Evolutionary conservation across 2,113 vertebrate species (phyloP).

Genomic region (Malurus elegans): DNA sequence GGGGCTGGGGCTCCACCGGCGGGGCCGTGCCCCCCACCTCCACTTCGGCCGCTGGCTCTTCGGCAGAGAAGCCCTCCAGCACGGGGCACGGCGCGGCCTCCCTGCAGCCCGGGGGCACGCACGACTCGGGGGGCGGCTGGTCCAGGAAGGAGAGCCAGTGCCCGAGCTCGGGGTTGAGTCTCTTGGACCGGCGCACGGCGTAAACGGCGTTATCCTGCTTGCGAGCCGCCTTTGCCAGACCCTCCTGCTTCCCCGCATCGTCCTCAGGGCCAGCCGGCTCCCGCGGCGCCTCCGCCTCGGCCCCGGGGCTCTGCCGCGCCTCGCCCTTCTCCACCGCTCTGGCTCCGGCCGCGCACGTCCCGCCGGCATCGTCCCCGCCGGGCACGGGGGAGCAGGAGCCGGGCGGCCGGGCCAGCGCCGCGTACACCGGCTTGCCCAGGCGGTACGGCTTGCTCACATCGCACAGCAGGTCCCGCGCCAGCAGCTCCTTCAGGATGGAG

Average conservation of each 20-base stretch:
- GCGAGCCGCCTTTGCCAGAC: slow-evolving; percentile 39
- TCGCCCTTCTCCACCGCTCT: slow-evolving; percentile 30
- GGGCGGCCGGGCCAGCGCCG: slow-evolving; percentile 46
- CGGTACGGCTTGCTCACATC: slow-evolving; percentile 96
- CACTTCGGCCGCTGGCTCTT: slow-evolving; percentile 58
- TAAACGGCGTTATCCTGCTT: slow-evolving; percentile 70
- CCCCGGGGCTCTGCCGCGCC: not conserved
- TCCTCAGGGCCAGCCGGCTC: slow-evolving; percentile 39
- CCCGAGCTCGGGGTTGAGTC: slow-evolving; percentile 82
- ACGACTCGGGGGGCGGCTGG: not conserved
- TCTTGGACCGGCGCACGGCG: slow-evolving; percentile 87
- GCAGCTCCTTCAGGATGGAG: slow-evolving; percentile 90
- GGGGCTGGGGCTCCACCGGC: slow-evolving; percentile 63
- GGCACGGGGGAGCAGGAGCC: not conserved
- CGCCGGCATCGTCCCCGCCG: not conserved
- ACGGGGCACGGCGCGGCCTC: not conserved
- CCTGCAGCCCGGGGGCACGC: not conserved
- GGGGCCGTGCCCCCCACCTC: slow-evolving; percentile 49
- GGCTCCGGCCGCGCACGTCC: not conserved
- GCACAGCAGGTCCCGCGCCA: slow-evolving; percentile 84
- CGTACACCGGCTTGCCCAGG: slow-evolving; percentile 87
- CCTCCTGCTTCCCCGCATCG: not conserved
- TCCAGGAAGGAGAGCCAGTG: slow-evolving; percentile 71
- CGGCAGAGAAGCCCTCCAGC: slow-evolving; percentile 15
- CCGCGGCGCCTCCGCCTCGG: not conserved